A percentile compares a stretch with the other conserved stretches of the same genome.
These are phyloP conservation scores for Galemys pyrenaicus DNA, from an alignment of 2,113 vertebrate species.

Conservation along the genomic window DNA sequence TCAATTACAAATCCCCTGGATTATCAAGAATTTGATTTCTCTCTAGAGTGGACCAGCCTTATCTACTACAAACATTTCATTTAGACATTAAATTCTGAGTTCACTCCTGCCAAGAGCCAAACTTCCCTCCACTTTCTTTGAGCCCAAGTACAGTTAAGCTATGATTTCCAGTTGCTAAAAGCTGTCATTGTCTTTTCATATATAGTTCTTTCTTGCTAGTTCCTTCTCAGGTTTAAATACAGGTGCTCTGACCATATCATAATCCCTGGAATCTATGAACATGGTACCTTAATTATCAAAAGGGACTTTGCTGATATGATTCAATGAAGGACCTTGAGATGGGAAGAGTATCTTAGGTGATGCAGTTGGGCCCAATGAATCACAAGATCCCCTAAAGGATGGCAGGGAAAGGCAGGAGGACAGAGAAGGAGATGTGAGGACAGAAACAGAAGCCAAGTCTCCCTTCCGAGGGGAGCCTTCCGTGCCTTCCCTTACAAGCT, in stretches of 20 bases:
- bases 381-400: background rate
- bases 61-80: slow-evolving; percentile 52
- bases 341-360: background rate
- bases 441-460: background rate
- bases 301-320: background rate
- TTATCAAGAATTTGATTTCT: slow-evolving; percentile 67
- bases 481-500: background rate
- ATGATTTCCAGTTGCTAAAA: background rate
- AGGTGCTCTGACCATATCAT: background rate
- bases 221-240: background rate
- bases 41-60: slow-evolving; percentile 28
- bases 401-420: background rate
- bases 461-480: background rate
- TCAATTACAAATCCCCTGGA: slow-evolving; percentile 53
- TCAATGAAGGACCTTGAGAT: background rate
- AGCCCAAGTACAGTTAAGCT: background rate
- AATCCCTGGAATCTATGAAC: background rate
- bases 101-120: background rate
- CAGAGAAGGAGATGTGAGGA: background rate
- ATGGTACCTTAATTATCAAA: background rate
- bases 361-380: background rate
- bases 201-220: background rate
- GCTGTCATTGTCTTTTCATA: background rate
- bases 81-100: slow-evolving; percentile 15
- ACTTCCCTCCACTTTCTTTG: background rate